Conservation (phyloP, 2,113 vertebrate species). For the Struthio camelus region DNA sequence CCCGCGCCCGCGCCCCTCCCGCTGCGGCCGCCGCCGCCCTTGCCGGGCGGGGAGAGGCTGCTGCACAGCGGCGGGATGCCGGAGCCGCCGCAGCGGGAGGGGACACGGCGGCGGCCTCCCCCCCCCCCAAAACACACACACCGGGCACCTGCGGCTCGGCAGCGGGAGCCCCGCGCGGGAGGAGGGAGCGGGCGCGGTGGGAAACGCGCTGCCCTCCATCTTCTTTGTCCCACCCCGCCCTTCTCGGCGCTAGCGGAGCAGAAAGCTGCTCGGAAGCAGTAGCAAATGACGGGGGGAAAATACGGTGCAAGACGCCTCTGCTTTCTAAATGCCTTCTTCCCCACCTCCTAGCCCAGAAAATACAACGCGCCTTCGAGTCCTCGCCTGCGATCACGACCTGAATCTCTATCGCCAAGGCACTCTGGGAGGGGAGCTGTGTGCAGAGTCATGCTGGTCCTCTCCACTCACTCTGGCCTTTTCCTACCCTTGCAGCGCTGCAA, state of each 20-base stretch:
- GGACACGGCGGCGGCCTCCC: not conserved
- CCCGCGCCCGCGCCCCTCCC: not conserved
- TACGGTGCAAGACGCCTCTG: fast-evolving
- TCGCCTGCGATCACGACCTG: not conserved
- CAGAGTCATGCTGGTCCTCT: not conserved
- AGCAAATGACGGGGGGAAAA: fast-evolving
- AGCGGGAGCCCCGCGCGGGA: too few relatives aligned
- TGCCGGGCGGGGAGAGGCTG: not conserved
- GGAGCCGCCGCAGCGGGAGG: not conserved
- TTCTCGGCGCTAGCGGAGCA: not conserved
- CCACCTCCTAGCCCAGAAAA: not conserved
- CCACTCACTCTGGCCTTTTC: not conserved
- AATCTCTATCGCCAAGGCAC: not conserved
- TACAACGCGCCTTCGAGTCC: fast-evolving
- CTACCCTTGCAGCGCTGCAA: not conserved
- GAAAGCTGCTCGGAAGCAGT: not conserved
- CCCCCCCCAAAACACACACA: too few relatives aligned
- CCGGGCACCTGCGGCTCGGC: not conserved
- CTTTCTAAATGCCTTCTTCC: not conserved
- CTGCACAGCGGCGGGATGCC: not conserved
- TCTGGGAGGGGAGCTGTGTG: not conserved
- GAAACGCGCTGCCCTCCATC: not conserved
- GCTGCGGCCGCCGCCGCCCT: not conserved
- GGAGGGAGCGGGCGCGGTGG: not conserved
- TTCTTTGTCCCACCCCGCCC: not conserved